Base-by-base conservation (phyloP, 2,797 vertebrate genomes). In the Liparis tanakae region DNA sequence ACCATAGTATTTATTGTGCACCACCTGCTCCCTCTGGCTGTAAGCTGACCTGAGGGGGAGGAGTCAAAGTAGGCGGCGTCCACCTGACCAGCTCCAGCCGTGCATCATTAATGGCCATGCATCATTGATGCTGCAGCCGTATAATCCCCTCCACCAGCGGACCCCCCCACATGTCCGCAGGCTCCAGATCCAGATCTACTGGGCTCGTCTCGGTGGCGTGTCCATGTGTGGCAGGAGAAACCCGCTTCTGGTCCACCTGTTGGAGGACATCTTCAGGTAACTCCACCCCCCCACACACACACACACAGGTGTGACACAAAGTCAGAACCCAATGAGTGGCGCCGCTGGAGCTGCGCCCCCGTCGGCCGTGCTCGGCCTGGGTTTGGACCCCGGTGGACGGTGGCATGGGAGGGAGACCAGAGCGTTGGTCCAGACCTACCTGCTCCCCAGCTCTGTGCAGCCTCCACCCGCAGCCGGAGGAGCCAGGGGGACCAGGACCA, bases 61-160 rank as follows among this genome's bases (percentile, higher is more conserved):
- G 57, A 48, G 72, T 56, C 59, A 2, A 74, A 78, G 82, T 63
- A 60, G 69, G 67, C 81, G 84, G 68, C 72, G 80, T 92, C 80
- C 86, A 82, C 82, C 86, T 85, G 86, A 89, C 88, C 84, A 83
- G 78, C 80, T 67, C 62, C 17, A 14, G 44, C 51, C 71, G 87
- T 95, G 79, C 86, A 94, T 93, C 77, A 89, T 95, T 94, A 50
- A 95, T 94, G 89, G 2, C 0, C 80, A 83, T 95, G 64, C 76
- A 94, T 92, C 79, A 93, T 94, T 93, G 56, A 94, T 91, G 84
- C 34, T 82, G 56, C 74, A 80, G 77, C 66, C 0, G n/a, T 30
- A 57, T 70, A 36, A 33, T 55, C 72, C 69, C 76, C 68, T 70
- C 34, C 34, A 33, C 7, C 67, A 30, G 22, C 64, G 75, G 53